Evolutionary conservation across 2,113 vertebrate genomes (phyloP).

Genomic region (Struthio camelus): DNA sequence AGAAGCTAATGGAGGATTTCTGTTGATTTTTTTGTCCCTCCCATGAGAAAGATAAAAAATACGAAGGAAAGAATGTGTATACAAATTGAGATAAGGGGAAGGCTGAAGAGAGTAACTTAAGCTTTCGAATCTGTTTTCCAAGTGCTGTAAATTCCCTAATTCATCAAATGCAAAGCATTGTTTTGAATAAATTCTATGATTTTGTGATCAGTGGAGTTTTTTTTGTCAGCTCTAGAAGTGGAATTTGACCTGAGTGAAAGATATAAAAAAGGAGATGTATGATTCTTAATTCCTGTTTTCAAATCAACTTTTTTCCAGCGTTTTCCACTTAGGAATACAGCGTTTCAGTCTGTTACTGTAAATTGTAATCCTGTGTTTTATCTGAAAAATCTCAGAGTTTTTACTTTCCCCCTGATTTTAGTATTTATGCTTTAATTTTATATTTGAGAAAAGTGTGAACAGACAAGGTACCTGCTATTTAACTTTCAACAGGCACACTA

Average conservation of each 20-base stretch:
- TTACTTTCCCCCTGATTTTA: neutral
- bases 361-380: neutral
- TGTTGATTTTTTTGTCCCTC: neutral
- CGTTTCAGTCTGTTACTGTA: neutral
- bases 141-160: neutral
- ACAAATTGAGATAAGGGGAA: neutral
- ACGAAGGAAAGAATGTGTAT: neutral
- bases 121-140: neutral
- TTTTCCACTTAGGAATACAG: neutral
- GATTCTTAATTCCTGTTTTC: neutral
- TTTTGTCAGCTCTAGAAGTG: neutral
- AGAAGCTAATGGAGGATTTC: neutral
- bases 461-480: neutral
- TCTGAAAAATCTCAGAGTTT: neutral
- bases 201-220: neutral
- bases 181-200: neutral
- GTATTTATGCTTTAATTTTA: neutral
- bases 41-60: constrained; percentile 17
- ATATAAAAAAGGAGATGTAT: neutral
- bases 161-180: neutral
- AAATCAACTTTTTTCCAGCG: neutral
- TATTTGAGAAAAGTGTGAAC: neutral
- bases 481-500: neutral
- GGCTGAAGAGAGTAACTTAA: neutral
- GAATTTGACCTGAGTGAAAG: neutral